Conservation (phyloP, 1,140 invertebrate species). For the Kradibia gibbosae region DNA sequence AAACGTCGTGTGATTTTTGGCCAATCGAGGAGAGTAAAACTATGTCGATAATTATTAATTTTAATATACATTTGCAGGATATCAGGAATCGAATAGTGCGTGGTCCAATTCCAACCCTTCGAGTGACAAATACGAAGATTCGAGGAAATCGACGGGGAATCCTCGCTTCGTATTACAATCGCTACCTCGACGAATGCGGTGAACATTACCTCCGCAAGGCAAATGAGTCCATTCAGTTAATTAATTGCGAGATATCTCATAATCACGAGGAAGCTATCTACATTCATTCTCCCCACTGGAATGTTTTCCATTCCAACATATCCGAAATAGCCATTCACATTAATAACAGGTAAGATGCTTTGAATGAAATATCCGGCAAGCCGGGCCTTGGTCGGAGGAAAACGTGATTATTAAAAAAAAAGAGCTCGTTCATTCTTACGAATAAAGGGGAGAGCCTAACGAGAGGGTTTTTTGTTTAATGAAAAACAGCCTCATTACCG, state of each 20-base stretch:
- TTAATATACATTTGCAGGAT: conserved; percentile 72
- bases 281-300: conserved; percentile 87
- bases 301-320: conserved; percentile 85
- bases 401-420: no score
- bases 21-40: no score
- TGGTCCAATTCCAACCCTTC: conserved; percentile 83
- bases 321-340: conserved; percentile 89
- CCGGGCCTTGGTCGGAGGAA: no score
- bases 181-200: conserved; percentile 86
- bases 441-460: no score
- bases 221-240: conserved; percentile 88
- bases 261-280: conserved; percentile 87
- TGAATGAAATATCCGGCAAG: no score
- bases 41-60: not conserved
- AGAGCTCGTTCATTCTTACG: no score
- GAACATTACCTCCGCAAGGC: conserved; percentile 89
- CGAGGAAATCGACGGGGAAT: conserved; percentile 87
- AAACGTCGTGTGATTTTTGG: no score
- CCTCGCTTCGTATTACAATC: conserved; percentile 90
- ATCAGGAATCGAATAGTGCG: conserved; percentile 80
- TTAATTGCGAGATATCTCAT: conserved; percentile 85
- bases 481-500: conserved; percentile 78
- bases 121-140: conserved; percentile 81
- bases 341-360: conserved; percentile 75
- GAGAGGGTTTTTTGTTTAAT: no score